Base-by-base conservation (phyloP, 2,888 invertebrate species). In the Mythimna impura region DNA sequence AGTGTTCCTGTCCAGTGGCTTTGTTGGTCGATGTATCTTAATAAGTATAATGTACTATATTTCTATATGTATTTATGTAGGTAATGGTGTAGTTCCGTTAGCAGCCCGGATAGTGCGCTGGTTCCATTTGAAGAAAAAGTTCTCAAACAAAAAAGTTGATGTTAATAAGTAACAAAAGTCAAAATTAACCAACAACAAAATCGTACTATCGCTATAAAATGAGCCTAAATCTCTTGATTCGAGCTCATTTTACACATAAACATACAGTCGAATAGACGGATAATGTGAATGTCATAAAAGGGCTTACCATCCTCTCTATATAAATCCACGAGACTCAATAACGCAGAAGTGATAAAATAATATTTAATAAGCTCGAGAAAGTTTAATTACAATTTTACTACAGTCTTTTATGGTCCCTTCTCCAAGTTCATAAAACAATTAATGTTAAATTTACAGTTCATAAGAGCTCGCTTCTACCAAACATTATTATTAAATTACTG, bases 11-110 rank as follows among this genome's bases (percentile, higher is more conserved):
- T 76, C 75, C 70, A 74, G 12, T 83, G 22, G 61, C 25, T 83
- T 68, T 65, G 71, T 84, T 74, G 78, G 83, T 36, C 82, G 71
- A 71, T 67, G 74, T 58, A 61, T 82, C 65, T 73, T 71, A 73
- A 75, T 74, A 73, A 64, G 65, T 66, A 66, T 63, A 47, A n/a
- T 50, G 25, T 12, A 34, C 1, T 57, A 63, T 30, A 40, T 57
- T 1, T 63, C 43, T 25, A 4, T 55, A 62, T 57, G 50, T 47
- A 54, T 30, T 30, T 40, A 12, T 5, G 17, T 34, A 34, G 61
- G 47, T 20, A 36, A 34, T 76, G 14, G 20, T 54, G 20, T 55
- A 34, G 2, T n/a, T n/a, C 22, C 17, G 25, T 36, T 74, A 34
- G 40, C 2, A 55, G 5, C 20, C 22, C 22, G 63, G 57, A 50